Percentiles rank a stretch among this genome's conserved stretches.
Conservation (phyloP, 2,113 vertebrate species). For the Rhodinocichla rosea region DNA sequence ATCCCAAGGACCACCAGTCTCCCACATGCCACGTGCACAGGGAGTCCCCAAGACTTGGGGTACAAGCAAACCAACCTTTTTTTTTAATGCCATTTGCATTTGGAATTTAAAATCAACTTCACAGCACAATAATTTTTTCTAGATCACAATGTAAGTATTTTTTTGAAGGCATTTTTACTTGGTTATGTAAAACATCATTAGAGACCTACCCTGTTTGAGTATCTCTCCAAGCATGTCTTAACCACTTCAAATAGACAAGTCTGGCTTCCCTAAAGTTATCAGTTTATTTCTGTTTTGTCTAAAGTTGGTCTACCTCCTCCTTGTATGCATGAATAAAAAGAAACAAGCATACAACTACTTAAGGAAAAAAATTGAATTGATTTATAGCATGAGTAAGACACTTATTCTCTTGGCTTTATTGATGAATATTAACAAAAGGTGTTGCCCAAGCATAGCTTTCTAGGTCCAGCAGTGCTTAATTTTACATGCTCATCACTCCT, state of each 20-base stretch:
- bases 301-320: not conserved
- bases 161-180: not conserved
- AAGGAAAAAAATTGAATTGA: not conserved
- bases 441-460: not conserved
- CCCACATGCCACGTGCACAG: rapidly evolving
- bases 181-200: not conserved
- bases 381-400: not conserved
- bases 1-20: not conserved
- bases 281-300: not conserved
- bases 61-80: not conserved
- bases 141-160: not conserved
- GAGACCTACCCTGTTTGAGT: not conserved
- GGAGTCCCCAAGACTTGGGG: too few relatives aligned
- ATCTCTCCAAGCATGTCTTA: not conserved
- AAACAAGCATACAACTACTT: not conserved
- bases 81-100: not conserved
- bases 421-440: not conserved
- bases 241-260: not conserved
- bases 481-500: not conserved
- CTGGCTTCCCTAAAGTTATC: not conserved
- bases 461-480: not conserved
- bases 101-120: not conserved
- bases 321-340: not conserved
- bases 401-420: not conserved
- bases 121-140: not conserved